Base-by-base conservation (phyloP, 2,888 invertebrate species). In the Pyrochroa serraticornis region DNA sequence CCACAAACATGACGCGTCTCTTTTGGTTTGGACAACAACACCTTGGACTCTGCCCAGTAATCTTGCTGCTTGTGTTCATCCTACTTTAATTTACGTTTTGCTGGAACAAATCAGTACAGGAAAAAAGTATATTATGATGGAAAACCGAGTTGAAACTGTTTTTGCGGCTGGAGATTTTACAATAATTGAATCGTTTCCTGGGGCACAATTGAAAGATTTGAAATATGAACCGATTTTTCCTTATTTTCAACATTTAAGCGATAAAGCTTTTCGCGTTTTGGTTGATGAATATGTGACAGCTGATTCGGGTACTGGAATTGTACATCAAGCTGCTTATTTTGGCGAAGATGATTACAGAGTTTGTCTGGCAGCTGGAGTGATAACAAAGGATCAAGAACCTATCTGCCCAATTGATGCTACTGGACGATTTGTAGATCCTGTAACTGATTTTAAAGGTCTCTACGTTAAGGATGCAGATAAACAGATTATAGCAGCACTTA, bases 41-140 rank as follows among this genome's bases (percentile, higher is more conserved):
- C 99, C 99, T 0, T 99, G 99, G 99, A 99, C 99, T 12, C 82
- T 99, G 61, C 99, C 99, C 0, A 96, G 96, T 71, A 99, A 99
- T 81, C 81, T 97, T 68, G 88, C 96, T 0, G 87, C 97, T 2
- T 97, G 97, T 82, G 97, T 98, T 7, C 91, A 98, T 82, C 89
- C 96, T 0, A 89, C 59, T 48, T 83, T 94, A 68, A 86, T 83
- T 34, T 99, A 99, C 79, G 86, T 93, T 0, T 90, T 92, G 80
- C 83, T 97, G 0, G 83, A 86, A 73, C 89, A 91, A 73, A 83
- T 85, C 10, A 82, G 85, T 42, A 86, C 88, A 10, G 85, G 84
- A 0, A 87, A 86, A 43, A 78, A 86, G 41, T 97, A 90, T 77
- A 91, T 97, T 46, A 80, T 97, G 69, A 89, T 96, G 82, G 94